Conservation (phyloP, 2,888 invertebrate genomes). For the Sympetrum striolatum region DNA sequence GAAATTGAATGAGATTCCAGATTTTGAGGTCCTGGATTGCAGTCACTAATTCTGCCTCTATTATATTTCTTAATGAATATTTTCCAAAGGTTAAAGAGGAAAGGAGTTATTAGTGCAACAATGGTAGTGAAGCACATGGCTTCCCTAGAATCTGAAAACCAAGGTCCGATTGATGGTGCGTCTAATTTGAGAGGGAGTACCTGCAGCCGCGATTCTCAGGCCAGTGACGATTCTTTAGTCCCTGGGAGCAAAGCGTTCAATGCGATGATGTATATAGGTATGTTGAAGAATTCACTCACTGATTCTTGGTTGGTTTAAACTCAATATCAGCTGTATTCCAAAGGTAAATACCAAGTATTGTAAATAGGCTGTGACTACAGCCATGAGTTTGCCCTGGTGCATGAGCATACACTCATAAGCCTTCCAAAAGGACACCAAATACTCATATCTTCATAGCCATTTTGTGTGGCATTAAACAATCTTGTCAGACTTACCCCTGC, state of each 20-base stretch:
- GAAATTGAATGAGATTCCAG: too few species aligned
- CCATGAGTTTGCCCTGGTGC: too few species aligned
- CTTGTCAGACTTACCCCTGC: too few species aligned
- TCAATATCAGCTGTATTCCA: too few species aligned
- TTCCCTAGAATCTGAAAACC: slow-evolving; percentile 50
- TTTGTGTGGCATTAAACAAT: too few species aligned
- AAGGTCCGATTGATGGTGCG: background rate
- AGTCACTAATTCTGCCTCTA: too few species aligned
- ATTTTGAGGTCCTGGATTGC: too few species aligned
- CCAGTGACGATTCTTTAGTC: slow-evolving; percentile 7
- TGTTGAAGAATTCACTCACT: background rate
- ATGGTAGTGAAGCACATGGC: slow-evolving; percentile 78
- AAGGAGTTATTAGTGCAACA: slow-evolving; percentile 78
- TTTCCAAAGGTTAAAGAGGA: slow-evolving; percentile 63
- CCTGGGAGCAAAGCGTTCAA: slow-evolving; percentile 34
- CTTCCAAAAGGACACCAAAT: too few species aligned
- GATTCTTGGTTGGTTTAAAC: background rate
- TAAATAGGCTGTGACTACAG: too few species aligned
- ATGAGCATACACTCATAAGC: too few species aligned
- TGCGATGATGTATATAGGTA: slow-evolving; percentile 9
- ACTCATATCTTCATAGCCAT: too few species aligned
- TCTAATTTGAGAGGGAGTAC: background rate
- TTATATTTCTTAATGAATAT: background rate
- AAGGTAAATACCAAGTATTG: too few species aligned
- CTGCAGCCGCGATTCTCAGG: background rate